Conservation (phyloP, 2,113 vertebrate species). For the cattle (Bos taurus) region ARS-UCD2.0 NC_037332.1:114448001-114448500, state of each 20-base stretch:
- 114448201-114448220: not conserved
- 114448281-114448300: not conserved
- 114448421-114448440: not conserved
- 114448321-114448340: not conserved
- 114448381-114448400: not conserved
- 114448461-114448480: not conserved
- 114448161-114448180: not conserved
- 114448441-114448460: not conserved
- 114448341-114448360: not conserved
- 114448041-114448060: not conserved
- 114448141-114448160: not conserved
- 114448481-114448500: not conserved
- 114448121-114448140: not conserved
- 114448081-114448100: not conserved
- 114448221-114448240: not conserved
- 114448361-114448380: not conserved
- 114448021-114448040: not conserved
- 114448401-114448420: no score
- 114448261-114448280: not conserved
- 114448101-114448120: not conserved
- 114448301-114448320: not conserved
- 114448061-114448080: not conserved
- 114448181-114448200: not conserved
- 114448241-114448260: rapidly evolving
- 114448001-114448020: not conserved